Conservation (phyloP, 2,888 invertebrate species). For the Ditula angustiorana region DNA sequence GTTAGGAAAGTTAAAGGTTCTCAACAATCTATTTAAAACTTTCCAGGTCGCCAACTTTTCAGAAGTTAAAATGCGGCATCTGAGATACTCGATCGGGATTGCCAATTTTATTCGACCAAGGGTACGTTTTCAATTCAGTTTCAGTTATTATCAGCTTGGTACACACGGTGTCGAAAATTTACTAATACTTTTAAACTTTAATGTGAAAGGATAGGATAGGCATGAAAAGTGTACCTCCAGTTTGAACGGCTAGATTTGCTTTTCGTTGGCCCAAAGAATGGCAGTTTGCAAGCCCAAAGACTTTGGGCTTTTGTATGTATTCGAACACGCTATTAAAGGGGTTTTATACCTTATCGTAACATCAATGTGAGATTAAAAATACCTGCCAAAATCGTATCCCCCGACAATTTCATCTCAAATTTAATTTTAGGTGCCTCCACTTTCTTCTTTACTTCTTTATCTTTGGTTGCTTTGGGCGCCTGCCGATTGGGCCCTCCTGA, state of each 20-base stretch:
- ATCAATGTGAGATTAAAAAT: conserved; percentile 35
- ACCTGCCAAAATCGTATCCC: conserved; percentile 68
- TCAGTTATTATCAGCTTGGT: background rate
- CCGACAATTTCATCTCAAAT: conserved; percentile 61
- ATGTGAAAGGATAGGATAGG: background rate
- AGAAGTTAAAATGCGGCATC: conserved; percentile 15
- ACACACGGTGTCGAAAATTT: background rate
- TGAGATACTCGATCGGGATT: background rate
- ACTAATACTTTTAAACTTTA: background rate
- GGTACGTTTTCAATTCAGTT: background rate
- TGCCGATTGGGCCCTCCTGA: background rate
- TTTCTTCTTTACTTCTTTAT: conserved; percentile 56
- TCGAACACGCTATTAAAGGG: no score
- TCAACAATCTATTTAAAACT: conserved; percentile 15
- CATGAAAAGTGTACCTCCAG: no score
- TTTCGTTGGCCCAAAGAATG: no score
- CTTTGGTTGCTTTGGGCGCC: conserved; percentile 20
- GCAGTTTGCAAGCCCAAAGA: no score
- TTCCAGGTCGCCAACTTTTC: conserved; percentile 1
- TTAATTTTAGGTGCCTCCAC: conserved; percentile 54
- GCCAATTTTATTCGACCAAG: conserved; percentile 1
- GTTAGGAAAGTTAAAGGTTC: conserved; percentile 1
- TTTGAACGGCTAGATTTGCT: no score
- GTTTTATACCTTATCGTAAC: no score
- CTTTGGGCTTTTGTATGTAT: no score